These are phyloP conservation scores for Sula dactylatra DNA, from an alignment of 2,113 vertebrate species.

Conservation along the genomic window DNA sequence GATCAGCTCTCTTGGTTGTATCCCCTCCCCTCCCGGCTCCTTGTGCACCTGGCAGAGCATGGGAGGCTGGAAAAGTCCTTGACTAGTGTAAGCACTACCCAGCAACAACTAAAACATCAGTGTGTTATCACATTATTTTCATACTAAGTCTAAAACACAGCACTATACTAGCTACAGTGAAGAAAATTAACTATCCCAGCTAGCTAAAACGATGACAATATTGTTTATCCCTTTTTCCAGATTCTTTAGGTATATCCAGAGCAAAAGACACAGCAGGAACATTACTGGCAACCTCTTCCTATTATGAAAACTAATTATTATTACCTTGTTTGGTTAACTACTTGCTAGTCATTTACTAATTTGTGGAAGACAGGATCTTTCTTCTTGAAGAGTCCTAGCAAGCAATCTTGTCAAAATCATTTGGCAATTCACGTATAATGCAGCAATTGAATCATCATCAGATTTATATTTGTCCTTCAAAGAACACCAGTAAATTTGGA, in stretches of 20 bases:
- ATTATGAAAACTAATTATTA: background rate
- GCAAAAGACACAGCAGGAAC: background rate
- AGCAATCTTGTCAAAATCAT: background rate
- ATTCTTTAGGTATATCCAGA: background rate
- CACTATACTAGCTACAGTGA: too few species aligned
- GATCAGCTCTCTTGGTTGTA: too few species aligned
- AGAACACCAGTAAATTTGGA: background rate
- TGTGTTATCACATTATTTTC: too few species aligned
- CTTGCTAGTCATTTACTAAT: background rate
- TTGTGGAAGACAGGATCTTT: background rate
- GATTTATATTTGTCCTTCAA: background rate
- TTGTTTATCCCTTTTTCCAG: background rate
- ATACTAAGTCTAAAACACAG: too few species aligned
- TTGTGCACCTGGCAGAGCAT: too few species aligned
- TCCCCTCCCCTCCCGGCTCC: too few species aligned
- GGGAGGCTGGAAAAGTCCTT: too few species aligned
- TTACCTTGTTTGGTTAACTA: background rate
- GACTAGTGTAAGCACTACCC: too few species aligned
- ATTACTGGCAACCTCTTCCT: background rate
- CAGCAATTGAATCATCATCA: background rate
- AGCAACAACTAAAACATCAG: too few species aligned
- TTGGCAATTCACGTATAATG: background rate
- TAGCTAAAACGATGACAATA: too few species aligned
- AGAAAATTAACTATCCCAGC: too few species aligned
- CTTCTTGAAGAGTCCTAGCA: background rate